Conservation (phyloP, 1,140 invertebrate species). For the Triops cancriformis region DNA sequence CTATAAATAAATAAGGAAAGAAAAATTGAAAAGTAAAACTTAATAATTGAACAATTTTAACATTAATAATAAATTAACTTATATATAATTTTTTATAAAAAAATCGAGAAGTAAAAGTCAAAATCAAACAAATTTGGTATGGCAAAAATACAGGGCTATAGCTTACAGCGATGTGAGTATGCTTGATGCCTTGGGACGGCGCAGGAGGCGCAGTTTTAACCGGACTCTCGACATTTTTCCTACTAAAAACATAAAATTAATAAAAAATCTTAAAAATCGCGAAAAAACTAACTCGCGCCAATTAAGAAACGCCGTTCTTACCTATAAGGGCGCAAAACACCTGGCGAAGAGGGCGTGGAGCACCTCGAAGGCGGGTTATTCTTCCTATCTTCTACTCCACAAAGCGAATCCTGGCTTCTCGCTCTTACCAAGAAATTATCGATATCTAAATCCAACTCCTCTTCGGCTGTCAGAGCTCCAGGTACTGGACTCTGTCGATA, state of each 20-base stretch:
- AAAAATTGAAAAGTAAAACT: too few relatives aligned
- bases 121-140: too few relatives aligned
- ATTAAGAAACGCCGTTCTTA: not conserved
- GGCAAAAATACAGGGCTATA: not conserved
- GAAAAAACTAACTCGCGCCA: too few relatives aligned
- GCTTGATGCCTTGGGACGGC: not conserved
- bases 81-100: not conserved
- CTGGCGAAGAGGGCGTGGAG: not conserved
- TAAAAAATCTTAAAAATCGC: too few relatives aligned
- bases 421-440: conserved; percentile 7
- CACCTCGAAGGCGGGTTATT: not conserved
- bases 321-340: not conserved
- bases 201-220: not conserved
- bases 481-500: not conserved
- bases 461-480: not conserved
- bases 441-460: conserved; percentile 11
- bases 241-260: not conserved
- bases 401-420: conserved; percentile 21
- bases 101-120: too few relatives aligned
- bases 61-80: not conserved
- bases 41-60: not conserved
- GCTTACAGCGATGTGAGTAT: not conserved
- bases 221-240: not conserved
- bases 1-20: too few relatives aligned
- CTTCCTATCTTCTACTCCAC: not conserved